Evolutionary conservation across 2,113 vertebrate species (phyloP), one percentile per base, ranked within the genome.

Genomic region (Prietella phreatophila): DNA sequence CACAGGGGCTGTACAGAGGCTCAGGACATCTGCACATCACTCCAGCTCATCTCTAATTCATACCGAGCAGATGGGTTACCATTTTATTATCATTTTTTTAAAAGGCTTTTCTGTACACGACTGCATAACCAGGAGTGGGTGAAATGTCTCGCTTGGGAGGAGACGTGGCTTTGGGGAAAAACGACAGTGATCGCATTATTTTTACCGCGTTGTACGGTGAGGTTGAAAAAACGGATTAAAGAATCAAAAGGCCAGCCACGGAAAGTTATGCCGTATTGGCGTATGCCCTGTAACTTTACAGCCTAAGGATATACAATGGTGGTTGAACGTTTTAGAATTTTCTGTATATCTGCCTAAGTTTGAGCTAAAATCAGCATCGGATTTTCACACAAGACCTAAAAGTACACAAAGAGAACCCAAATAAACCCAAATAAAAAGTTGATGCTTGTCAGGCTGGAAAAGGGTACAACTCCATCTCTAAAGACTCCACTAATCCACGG

Each of bases 11-110:
- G 56, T 85, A 88, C 85, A 39, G 85, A 67, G 82, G 80, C 85
- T 47, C 76, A 53, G 86, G 88, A 88, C 89, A 89, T 89, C 87
- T 89, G 89, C 73, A 85, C 86, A 86, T 75, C 84, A 65, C 83
- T 85, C 71, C 85, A 83, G 55, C 89, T 92, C 88, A 91, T 89
- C 87, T 90, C 89, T 89, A 85, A 90, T 91, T 89, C 88, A 89
- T 88, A 87, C 36, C 36, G 83, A 91, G 78, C 89, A 89, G 87
- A 92, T 92, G 91, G 90, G 83, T 71, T 85, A 82, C 61, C 61
- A 71, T 85, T 89, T 88, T 69, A 36, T 19, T 56, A 17, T 47
- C 9, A 55, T 65, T 73, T 73, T 73, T 80, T 82, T 81, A 5
- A 88, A 5, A 88, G 82, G 55, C 19, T 5, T 65, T 87, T 83